Evolutionary conservation across 64 coral and sea anemone species (phyloP).

Genomic region (Pocillopora damicornis): DNA sequence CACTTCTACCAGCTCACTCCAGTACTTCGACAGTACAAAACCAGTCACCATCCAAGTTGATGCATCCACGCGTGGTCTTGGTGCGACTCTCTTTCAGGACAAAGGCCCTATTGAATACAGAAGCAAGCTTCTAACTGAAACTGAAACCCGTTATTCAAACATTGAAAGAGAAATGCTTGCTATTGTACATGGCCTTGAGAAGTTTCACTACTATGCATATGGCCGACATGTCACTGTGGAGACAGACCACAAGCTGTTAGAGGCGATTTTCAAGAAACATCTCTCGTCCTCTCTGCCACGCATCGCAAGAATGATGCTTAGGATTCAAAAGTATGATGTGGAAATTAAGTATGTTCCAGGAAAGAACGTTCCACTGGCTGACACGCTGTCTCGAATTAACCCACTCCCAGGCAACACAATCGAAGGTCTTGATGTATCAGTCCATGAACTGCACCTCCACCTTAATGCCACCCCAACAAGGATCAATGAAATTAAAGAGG

Average conservation of each 20-base stretch:
- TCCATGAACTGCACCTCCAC: slow-evolving; percentile 41
- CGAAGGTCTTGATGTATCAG: slow-evolving; percentile 24
- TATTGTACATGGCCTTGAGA: slow-evolving; percentile 51
- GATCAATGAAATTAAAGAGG: slow-evolving; percentile 28
- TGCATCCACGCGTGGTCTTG: slow-evolving; percentile 46
- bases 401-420: slow-evolving; percentile 27
- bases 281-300: slow-evolving; percentile 28
- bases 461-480: slow-evolving; percentile 40
- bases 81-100: slow-evolving; percentile 39
- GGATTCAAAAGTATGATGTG: slow-evolving; percentile 31
- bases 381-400: slow-evolving; percentile 39
- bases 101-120: slow-evolving; percentile 44
- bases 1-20: slow-evolving; percentile 41
- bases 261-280: slow-evolving; percentile 67
- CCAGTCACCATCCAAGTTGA: slow-evolving; percentile 63
- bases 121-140: slow-evolving; percentile 57
- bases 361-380: slow-evolving; percentile 44
- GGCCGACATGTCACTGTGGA: slow-evolving; percentile 22
- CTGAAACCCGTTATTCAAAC: slow-evolving; percentile 46
- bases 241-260: slow-evolving; percentile 38
- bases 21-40: slow-evolving; percentile 53
- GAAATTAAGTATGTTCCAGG: slow-evolving; percentile 43
- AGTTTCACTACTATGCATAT: slow-evolving; percentile 50
- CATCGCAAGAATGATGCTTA: slow-evolving; percentile 60
- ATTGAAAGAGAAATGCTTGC: slow-evolving; percentile 59